Base-by-base conservation (phyloP, 1,140 invertebrate species). In the Anastrepha obliqua region DNA sequence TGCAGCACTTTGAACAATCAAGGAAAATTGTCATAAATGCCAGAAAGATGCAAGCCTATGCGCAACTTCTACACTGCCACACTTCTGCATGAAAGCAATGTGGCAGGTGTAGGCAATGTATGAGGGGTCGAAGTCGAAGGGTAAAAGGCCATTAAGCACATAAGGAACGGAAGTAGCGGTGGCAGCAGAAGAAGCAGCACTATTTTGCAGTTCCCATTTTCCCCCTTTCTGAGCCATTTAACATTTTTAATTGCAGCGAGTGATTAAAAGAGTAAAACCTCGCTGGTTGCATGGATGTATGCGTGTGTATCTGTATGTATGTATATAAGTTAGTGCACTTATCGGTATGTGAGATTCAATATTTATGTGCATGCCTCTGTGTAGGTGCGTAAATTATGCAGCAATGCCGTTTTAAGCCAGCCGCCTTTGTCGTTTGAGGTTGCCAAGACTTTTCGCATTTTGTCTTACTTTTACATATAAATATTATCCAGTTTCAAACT, bases 191-290 rank as follows among this genome's bases (percentile, higher is more conserved):
- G 42, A 81, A 81, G 51, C 74, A 55, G 47, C n/a, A 55, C 42
- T 74, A 81, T 42, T 55, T 81, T 55, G 51, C 74, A 58, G 70
- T 74, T 74, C 44, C 39, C 44, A 74, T 74, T 74, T 70, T 29
- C 70, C 15, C 9, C 47, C 4, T 51, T 81, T 81, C 74, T 81
- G 74, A 81, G 74, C 47, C 47, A 81, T 81, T 81, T 81, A 81
- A 81, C 74, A 81, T 81, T 81, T 81, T 81, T 81, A 81, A 81
- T 81, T 81, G 74, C 74, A 55, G 74, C n/a, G 47, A 81, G 74
- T 81, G 74, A 81, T 81, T 81, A 81, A 81, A 81, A 47, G 74
- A 81, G 74, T 81, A 47, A 55, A 55, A n/a, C 47, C 74, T 58
- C 2, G 55, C 13, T 42, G 47, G 20, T 81, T 55, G 47, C 15